phyloP scores from a whole-genome alignment of 2,888 invertebrate genomes.

The Odontomyia ornata region DNA sequence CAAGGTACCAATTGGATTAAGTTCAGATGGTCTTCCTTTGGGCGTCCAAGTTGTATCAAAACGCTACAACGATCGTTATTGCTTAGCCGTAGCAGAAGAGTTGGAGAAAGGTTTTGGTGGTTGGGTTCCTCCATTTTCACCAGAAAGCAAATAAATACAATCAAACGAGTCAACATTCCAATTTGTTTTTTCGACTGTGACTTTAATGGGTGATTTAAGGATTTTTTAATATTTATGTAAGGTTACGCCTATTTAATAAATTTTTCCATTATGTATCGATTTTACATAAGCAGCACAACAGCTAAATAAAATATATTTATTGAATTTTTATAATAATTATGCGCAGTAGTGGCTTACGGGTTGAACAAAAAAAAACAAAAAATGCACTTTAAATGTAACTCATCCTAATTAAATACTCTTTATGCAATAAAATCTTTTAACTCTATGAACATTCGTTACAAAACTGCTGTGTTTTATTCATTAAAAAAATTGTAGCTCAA shows the following conservation, averaged over 20 bases:
- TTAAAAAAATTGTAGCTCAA: too few species aligned
- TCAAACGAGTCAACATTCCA: constrained; percentile 23
- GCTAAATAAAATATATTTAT: constrained; percentile 8
- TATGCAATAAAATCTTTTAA: background rate
- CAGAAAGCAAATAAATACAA: constrained; percentile 51
- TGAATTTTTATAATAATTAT: background rate
- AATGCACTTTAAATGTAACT: background rate
- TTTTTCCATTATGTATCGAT: background rate
- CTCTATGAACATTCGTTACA: constrained; percentile 59
- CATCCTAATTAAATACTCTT: background rate
- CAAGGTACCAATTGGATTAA: constrained; percentile 81
- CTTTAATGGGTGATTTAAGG: constrained; percentile 2
- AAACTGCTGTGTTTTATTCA: constrained; percentile 65
- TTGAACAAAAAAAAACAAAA: background rate
- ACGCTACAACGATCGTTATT: constrained; percentile 82
- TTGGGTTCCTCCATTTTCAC: constrained; percentile 76
- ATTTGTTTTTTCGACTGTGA: background rate
- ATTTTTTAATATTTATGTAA: constrained; percentile 10
- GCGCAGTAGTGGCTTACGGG: constrained; percentile 14
- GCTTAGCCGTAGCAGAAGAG: constrained; percentile 89
- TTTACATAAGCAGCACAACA: background rate
- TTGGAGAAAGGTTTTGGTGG: constrained; percentile 89
- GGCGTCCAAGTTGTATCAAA: constrained; percentile 90
- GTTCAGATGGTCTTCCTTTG: constrained; percentile 81
- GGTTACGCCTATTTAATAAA: background rate